Conservation (phyloP, 2,113 vertebrate species). For the Malurus elegans region DNA sequence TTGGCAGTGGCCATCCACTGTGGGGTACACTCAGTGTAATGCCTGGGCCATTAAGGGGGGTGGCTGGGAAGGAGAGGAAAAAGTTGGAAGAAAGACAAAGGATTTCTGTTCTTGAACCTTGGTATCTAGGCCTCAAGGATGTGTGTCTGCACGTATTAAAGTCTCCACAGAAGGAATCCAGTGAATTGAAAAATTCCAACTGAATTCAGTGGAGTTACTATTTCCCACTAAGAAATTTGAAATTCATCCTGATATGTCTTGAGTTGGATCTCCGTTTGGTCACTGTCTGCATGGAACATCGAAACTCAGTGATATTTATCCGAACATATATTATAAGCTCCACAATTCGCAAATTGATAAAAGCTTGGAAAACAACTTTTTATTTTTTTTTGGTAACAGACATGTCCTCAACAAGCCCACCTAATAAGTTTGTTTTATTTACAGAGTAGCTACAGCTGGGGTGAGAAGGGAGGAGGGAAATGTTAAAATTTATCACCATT, state of each 20-base stretch:
- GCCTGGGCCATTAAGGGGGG: background rate
- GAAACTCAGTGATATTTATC: background rate
- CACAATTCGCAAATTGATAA: background rate
- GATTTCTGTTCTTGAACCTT: background rate
- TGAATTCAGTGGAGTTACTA: background rate
- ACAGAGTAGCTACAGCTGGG: background rate
- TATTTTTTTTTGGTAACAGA: background rate
- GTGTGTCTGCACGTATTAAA: background rate
- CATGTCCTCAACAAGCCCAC: background rate
- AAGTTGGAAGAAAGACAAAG: background rate
- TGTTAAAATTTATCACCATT: background rate
- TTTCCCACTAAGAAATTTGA: background rate
- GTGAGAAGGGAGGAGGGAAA: accelerated
- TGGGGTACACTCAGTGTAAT: background rate
- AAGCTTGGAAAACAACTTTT: background rate
- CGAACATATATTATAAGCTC: background rate
- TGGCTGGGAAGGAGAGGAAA: background rate
- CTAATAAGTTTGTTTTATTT: background rate
- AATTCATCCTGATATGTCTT: background rate
- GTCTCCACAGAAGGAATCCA: background rate
- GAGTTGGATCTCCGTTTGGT: background rate
- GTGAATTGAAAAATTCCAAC: background rate
- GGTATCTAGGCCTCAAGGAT: background rate
- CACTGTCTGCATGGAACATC: background rate
- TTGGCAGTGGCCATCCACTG: background rate